These are phyloP conservation scores for Archilochus colubris DNA, from an alignment of 2,113 vertebrate genomes.

Conservation along the genomic window DNA sequence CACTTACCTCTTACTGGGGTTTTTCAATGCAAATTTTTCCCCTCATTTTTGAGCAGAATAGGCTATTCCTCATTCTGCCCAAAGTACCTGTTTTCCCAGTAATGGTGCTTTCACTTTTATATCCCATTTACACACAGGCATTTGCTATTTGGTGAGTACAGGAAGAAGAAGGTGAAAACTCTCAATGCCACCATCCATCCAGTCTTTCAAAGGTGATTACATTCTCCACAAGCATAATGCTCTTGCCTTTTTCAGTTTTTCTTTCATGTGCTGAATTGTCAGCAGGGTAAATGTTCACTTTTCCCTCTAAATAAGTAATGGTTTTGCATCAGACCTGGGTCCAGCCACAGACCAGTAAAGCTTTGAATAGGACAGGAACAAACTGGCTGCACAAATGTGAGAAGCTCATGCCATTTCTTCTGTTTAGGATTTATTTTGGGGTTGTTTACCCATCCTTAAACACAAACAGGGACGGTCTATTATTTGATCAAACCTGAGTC, in stretches of 20 bases:
- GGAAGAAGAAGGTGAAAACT: background rate
- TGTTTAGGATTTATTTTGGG: slow-evolving; percentile 34
- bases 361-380: background rate
- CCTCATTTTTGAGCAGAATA: background rate
- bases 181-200: background rate
- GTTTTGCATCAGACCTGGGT: background rate
- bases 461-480: slow-evolving; percentile 34
- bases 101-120: background rate
- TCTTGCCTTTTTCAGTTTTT: background rate
- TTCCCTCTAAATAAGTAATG: background rate
- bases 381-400: background rate
- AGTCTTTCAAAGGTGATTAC: background rate
- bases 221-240: background rate
- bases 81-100: background rate
- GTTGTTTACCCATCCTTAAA: slow-evolving; percentile 55
- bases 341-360: background rate
- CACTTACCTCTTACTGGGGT: background rate
- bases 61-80: background rate
- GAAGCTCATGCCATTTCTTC: slow-evolving; percentile 18
- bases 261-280: background rate
- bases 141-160: background rate
- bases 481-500: slow-evolving; percentile 52
- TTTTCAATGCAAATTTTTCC: background rate
- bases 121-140: background rate
- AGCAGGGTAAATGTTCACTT: slow-evolving; percentile 16